Evolutionary conservation across 2,113 vertebrate species (phyloP).

Genomic region (Parus major): DNA sequence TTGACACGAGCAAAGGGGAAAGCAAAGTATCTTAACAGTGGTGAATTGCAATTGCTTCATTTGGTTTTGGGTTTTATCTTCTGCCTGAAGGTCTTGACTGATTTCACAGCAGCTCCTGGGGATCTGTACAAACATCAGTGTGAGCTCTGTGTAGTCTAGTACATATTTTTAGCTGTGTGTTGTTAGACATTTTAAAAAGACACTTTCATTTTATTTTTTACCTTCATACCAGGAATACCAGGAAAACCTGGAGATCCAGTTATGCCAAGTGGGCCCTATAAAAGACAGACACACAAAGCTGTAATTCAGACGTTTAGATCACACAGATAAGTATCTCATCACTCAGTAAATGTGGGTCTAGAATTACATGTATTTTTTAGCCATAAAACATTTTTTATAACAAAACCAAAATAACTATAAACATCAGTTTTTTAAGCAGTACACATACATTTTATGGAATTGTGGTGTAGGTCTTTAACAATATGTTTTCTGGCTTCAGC

Average conservation of each 20-base stretch:
- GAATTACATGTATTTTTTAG: not conserved
- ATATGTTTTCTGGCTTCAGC: not conserved
- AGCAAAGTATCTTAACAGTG: not conserved
- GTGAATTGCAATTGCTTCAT: not conserved
- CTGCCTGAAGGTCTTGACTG: not conserved
- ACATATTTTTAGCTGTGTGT: not conserved
- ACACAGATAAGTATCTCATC: not conserved
- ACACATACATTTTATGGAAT: not conserved
- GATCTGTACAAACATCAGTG: accelerated
- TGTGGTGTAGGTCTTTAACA: not conserved
- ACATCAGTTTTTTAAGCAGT: accelerated
- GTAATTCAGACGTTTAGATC: not conserved
- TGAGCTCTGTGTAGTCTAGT: not conserved
- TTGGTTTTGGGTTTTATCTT: not conserved
- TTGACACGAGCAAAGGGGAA: not conserved
- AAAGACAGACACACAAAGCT: constrained; percentile 3
- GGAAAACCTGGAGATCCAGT: constrained; percentile 92
- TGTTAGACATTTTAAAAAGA: not conserved
- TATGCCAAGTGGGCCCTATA: constrained; percentile 91
- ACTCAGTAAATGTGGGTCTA: not conserved
- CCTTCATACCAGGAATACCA: constrained; percentile 92
- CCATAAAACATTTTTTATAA: not conserved
- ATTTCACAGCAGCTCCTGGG: not conserved
- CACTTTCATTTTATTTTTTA: constrained; percentile 14
- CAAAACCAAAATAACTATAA: not conserved